Percentiles rank a stretch among this genome's conserved stretches.
phyloP scores from a whole-genome alignment of 2,797 vertebrate genomes.

The Sebastes dallii region DNA sequence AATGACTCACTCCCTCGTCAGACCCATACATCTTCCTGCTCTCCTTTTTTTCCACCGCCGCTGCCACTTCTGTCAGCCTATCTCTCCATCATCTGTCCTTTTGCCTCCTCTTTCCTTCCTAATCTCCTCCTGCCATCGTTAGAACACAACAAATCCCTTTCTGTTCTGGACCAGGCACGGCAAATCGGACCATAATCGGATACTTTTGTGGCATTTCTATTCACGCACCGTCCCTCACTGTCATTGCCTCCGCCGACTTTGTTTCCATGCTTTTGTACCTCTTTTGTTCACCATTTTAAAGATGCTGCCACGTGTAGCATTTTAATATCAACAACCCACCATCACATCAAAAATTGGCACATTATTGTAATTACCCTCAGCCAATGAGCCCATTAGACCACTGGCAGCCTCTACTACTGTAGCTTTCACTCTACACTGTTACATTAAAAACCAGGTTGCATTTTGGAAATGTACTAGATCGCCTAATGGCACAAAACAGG shows the following conservation, averaged over 20 bases:
- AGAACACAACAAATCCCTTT: slow-evolving; percentile 57
- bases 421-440: slow-evolving; percentile 13
- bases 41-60: slow-evolving; percentile 61
- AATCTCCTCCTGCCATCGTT: slow-evolving; percentile 66
- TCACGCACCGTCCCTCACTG: slow-evolving; percentile 30
- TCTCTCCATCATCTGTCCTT: slow-evolving; percentile 73
- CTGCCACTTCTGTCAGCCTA: slow-evolving; percentile 69
- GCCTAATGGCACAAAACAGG: slow-evolving; percentile 12
- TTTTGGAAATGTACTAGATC: slow-evolving; percentile 15
- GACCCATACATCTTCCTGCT: slow-evolving; percentile 75
- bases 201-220: slow-evolving; percentile 46
- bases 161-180: slow-evolving; percentile 18
- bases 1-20: slow-evolving; percentile 78
- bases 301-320: slow-evolving; percentile 30
- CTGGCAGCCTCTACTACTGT: slow-evolving; percentile 10
- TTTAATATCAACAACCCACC: slow-evolving; percentile 41
- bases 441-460: slow-evolving; percentile 22
- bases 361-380: slow-evolving; percentile 54
- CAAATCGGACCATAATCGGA: slow-evolving; percentile 48
- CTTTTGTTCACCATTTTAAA: slow-evolving; percentile 47
- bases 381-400: slow-evolving; percentile 50
- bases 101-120: slow-evolving; percentile 58
- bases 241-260: slow-evolving; percentile 19
- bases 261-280: slow-evolving; percentile 16
- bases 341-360: slow-evolving; percentile 35